phyloP scores from a whole-genome alignment of 1,140 invertebrate species.

The roundworm (Caenorhabditis elegans) region WBcel235 BX284602.5:5149001-5149500 shows the following conservation, averaged over 20 bases:
- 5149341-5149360: slow-evolving; percentile 8
- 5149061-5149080: too few species aligned
- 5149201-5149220: neutral
- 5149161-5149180: too few species aligned
- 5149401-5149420: too few species aligned
- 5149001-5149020: too few species aligned
- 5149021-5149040: too few species aligned
- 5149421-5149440: neutral
- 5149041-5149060: too few species aligned
- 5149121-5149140: too few species aligned
- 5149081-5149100: too few species aligned
- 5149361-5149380: neutral
- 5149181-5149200: neutral
- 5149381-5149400: neutral
- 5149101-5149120: too few species aligned
- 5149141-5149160: too few species aligned
- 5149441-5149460: neutral
- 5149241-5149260: neutral
- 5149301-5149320: neutral
- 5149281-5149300: neutral
- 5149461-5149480: neutral
- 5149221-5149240: neutral
- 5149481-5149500: neutral
- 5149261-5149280: neutral
- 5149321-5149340: slow-evolving; percentile 10